Evolutionary conservation across 2,888 invertebrate genomes (phyloP).

Genomic region (Gortyna flavago): DNA sequence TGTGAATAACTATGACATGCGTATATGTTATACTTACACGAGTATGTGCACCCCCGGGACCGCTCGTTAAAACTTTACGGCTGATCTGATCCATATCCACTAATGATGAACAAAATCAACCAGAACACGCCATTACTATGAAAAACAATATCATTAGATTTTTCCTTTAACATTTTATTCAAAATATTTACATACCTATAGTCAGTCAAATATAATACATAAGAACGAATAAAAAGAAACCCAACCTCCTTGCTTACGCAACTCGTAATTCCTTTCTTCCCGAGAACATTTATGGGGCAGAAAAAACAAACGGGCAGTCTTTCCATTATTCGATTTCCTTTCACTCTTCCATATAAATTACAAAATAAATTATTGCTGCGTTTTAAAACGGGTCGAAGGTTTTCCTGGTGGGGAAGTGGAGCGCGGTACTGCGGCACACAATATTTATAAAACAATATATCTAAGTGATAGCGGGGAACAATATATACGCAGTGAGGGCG

Average conservation of each 20-base stretch:
- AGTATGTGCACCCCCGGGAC: constrained; percentile 18
- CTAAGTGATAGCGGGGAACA: constrained; percentile 53
- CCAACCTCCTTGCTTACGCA: constrained; percentile 28
- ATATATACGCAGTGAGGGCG: constrained; percentile 68
- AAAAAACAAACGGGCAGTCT: constrained; percentile 56
- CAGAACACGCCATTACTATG: constrained; percentile 32
- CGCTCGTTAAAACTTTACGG: constrained; percentile 62
- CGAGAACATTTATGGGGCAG: constrained; percentile 46
- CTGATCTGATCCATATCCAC: constrained; percentile 53
- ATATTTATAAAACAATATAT: constrained; percentile 58
- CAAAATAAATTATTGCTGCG: constrained; percentile 50
- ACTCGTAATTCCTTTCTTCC: constrained; percentile 45
- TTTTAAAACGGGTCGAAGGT: constrained; percentile 48
- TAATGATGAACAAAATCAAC: constrained; percentile 54
- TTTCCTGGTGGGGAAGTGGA: constrained; percentile 39
- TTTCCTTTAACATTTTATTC: constrained; percentile 12
- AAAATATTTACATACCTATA: not conserved
- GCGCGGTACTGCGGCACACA: constrained; percentile 20
- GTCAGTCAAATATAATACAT: not conserved
- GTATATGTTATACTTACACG: constrained; percentile 8
- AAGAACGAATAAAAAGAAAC: constrained; percentile 6
- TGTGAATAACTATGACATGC: constrained; percentile 19
- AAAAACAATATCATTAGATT: constrained; percentile 8
- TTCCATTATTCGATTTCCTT: constrained; percentile 60
- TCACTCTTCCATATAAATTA: constrained; percentile 49